Percentiles rank a stretch among this genome's conserved stretches.
phyloP scores from a whole-genome alignment of 2,113 vertebrate species.

The Phrynosoma blainvillii region DNA sequence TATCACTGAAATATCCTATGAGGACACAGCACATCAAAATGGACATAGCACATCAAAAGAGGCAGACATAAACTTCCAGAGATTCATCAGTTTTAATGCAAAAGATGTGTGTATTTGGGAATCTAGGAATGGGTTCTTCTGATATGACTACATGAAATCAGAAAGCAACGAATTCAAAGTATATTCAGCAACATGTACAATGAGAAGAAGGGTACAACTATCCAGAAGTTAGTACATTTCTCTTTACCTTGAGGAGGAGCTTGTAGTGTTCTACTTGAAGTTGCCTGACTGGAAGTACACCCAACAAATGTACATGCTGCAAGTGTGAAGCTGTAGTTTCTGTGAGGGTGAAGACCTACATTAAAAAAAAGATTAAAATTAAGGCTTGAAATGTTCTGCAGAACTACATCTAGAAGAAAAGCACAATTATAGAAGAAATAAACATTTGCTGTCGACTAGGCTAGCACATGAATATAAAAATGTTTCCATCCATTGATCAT shows the following conservation, averaged over 20 bases:
- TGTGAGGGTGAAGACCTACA: conserved; percentile 87
- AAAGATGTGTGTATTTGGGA: too few species aligned
- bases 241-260: conserved; percentile 82
- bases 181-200: conserved; percentile 29
- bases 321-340: conserved; percentile 86
- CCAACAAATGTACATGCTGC: conserved; percentile 86
- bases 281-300: conserved; percentile 83
- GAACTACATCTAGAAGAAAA: background rate
- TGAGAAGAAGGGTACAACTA: background rate
- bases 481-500: background rate
- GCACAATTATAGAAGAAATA: background rate
- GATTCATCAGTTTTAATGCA: too few species aligned
- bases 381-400: conserved; percentile 38
- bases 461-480: background rate
- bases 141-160: background rate
- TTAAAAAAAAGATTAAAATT: conserved; percentile 47
- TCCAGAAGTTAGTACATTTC: conserved; percentile 21
- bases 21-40: background rate
- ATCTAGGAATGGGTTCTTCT: background rate
- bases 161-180: conserved; percentile 26
- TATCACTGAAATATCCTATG: background rate
- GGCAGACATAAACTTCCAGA: background rate
- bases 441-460: background rate
- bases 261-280: conserved; percentile 87
- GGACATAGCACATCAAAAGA: background rate